These are phyloP conservation scores for Sitta carolinensis DNA, from an alignment of 2,797 vertebrate genomes.

Conservation along the genomic window DNA sequence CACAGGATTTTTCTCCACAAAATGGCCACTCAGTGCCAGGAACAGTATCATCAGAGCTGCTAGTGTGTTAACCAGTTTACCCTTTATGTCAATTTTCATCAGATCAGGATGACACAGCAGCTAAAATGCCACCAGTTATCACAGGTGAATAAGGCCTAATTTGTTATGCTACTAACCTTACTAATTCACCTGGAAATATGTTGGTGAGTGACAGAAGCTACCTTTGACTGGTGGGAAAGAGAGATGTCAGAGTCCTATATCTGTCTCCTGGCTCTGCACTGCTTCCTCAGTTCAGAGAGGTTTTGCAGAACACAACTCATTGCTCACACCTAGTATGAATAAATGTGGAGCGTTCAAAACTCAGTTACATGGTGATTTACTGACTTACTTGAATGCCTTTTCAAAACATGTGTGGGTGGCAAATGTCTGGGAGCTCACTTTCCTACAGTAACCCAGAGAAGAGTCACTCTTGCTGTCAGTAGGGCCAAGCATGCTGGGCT, in stretches of 20 bases:
- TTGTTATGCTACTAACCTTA: neutral
- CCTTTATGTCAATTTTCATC: neutral
- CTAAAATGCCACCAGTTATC: neutral
- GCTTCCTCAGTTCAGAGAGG: neutral
- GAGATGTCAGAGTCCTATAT: neutral
- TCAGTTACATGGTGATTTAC: neutral
- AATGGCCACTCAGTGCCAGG: neutral
- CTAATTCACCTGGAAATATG: neutral
- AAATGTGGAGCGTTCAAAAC: neutral
- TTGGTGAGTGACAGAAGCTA: neutral
- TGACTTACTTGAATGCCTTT: neutral
- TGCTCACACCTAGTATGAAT: neutral
- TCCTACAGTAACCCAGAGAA: neutral
- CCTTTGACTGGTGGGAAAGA: neutral
- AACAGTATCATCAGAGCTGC: neutral
- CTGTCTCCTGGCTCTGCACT: neutral
- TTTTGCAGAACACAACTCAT: neutral
- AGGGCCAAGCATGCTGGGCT: neutral
- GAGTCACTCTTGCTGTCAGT: accelerated
- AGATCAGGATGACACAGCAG: neutral
- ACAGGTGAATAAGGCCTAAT: neutral
- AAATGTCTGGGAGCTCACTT: neutral
- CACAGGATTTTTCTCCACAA: neutral
- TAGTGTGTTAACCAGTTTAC: neutral
- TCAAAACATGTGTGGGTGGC: neutral